phyloP scores from a whole-genome alignment of 2,113 vertebrate genomes.

The Microcebus jonahi region DNA sequence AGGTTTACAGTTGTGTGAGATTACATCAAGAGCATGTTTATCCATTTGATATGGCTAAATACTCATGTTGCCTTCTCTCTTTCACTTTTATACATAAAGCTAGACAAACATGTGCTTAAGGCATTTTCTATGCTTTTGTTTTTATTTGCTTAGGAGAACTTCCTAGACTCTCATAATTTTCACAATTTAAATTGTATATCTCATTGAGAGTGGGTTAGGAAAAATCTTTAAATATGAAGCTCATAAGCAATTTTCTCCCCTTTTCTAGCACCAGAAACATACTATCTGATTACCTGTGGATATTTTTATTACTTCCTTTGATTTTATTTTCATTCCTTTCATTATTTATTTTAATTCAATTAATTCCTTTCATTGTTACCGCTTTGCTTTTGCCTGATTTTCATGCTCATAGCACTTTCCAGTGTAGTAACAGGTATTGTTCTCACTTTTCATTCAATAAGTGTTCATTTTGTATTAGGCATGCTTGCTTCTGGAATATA shows the following conservation, averaged over 20 bases:
- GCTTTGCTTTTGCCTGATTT: background rate
- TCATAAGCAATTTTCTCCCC: background rate
- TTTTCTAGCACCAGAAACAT: background rate
- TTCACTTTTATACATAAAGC: slow-evolving; percentile 24
- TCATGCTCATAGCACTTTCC: background rate
- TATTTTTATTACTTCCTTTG: background rate
- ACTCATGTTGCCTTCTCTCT: background rate
- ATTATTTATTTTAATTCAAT: background rate
- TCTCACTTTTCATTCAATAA: background rate
- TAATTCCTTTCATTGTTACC: background rate
- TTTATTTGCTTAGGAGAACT: slow-evolving; percentile 12
- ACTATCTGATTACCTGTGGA: background rate
- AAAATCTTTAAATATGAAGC: background rate
- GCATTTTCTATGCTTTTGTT: background rate
- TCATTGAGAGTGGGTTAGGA: background rate
- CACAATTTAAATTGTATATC: background rate
- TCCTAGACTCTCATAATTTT: background rate
- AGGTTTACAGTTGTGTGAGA: background rate
- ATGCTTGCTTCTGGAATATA: background rate
- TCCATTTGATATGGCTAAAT: slow-evolving; percentile 13
- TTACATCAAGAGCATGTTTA: background rate
- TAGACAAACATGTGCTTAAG: background rate
- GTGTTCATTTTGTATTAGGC: background rate
- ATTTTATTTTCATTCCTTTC: background rate
- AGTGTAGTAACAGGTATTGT: background rate